Conservation (phyloP, 2,888 invertebrate genomes). For the Drosophila silvestris region DNA sequence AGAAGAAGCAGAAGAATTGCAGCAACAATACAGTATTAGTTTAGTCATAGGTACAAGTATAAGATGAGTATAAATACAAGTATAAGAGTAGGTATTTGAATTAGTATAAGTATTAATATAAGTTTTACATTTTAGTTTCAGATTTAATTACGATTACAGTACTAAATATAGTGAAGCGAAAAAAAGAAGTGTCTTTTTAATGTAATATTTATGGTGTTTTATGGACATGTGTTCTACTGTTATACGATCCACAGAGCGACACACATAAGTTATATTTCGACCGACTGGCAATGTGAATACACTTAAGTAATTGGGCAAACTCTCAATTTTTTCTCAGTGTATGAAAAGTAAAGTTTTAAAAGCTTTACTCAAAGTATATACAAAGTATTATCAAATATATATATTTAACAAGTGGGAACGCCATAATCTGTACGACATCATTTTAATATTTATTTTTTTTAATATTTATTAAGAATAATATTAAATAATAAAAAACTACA, state of each 20-base stretch:
- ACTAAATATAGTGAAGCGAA: not conserved
- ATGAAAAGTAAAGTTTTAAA: not conserved
- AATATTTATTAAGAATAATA: not conserved
- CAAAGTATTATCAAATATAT: not conserved
- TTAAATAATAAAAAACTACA: not conserved
- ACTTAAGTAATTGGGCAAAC: not conserved
- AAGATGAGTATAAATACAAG: not conserved
- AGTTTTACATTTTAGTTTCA: not conserved
- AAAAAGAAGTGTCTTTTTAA: not conserved
- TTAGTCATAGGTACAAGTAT: not conserved
- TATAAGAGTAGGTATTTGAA: not conserved
- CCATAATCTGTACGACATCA: not conserved
- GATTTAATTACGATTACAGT: not conserved
- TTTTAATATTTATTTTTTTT: not conserved
- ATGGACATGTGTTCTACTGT: not conserved
- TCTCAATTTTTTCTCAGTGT: not conserved
- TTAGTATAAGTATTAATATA: not conserved
- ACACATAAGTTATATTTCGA: conserved; percentile 3
- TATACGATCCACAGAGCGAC: not conserved
- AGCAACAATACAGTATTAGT: not conserved
- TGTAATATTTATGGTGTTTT: not conserved
- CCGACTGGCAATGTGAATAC: not conserved
- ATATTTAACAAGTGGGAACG: not conserved
- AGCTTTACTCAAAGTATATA: not conserved
- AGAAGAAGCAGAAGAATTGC: not conserved